Evolutionary conservation across 2,113 vertebrate genomes (phyloP), one percentile per base, ranked within the genome.

Genomic region (Falcunculus frontatus): DNA sequence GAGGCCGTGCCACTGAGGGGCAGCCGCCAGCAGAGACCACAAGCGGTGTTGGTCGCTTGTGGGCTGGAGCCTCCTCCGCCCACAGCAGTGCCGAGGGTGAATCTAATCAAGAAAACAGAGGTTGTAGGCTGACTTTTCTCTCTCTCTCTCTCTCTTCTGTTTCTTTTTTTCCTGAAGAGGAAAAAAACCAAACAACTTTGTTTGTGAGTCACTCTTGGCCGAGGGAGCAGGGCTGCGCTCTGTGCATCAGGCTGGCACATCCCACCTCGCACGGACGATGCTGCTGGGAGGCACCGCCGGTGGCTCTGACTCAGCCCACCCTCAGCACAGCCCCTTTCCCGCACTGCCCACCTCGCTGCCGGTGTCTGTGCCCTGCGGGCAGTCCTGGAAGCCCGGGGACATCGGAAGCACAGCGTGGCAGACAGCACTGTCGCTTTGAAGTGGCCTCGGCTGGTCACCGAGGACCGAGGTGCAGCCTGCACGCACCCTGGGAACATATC

Each of bases 121-220:
- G 53, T n/a, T 52, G 93, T 56, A 4, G 1, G 32, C 68, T 73
- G 75, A 76, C 68, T 84, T 53, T 14, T 64, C 49, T 52, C 23
- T 49, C 33, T 37, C 32, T 65, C 20, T 46, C 69, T 32, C 20
- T 44, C 17, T 59, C 37, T 74, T 12, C 14, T 64, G 10, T 75
- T 55, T 47, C 26, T 57, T 30, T 81, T 27, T 53, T 39, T 25
- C 13, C 39, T 56, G 32, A 87, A 53, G 81, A 47, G 63, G 77
- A 19, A 37, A 69, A 76, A 90, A 91, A 33, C 8, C 53, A 60
- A 95, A 52, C 73, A 81, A 82, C 41, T 93, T 92, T 63, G 46
- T 85, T 90, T 68, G 83, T 92, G 96, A 94, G 86, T 95, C 96
- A 82, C 62, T 39, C 39, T 42, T 78, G 85, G 93, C 78, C 16